Evolutionary conservation across 2,888 invertebrate genomes (phyloP), one percentile per base, ranked within the genome.

Genomic region (Caradrina kadenii): DNA sequence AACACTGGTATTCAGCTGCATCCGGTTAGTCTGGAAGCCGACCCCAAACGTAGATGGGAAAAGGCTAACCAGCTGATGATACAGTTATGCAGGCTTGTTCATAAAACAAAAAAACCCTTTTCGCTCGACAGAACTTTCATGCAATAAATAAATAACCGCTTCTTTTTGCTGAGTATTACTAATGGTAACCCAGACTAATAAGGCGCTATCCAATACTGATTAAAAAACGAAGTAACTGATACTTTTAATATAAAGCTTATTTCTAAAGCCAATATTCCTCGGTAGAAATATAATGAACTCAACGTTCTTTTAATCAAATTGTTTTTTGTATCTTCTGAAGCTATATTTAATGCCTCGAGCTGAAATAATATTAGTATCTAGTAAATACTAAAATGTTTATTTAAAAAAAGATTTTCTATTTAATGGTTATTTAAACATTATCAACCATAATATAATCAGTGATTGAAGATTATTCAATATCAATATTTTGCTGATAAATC

Each of bases 171-270:
- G 56, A 58, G 45, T 58, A 35, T 53, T 13, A 26, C 17, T 31
- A 48, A n/a, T n/a, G n/a, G 15, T 22, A 21, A 19, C 1, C 7
- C 15, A 45, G 3, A 19, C 26, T 11, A 63, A 52, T n/a, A 35
- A 21, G 11, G 13, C 7, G 7, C 19, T 35, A 42, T 21, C 21
- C 19, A 64, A 64, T 21, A 42, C 42, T 49, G 17, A 22, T 39
- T 39, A 61, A 56, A 71, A 50, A 35, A 59, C 26, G 26, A 26
- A 26, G 22, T 26, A 60, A 55, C 22, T 35, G 31, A 42, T 39
- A 60, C 59, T 52, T 35, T 7, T 11, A 63, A 54, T 62, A 59
- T 54, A 67, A 67, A 49, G 58, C 4, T 55, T 54, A 74, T 74
- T 63, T 63, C 0, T 55, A 74, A 63, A 60, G 17, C 26, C 21